Base-by-base conservation (phyloP, 2,888 invertebrate species). In the Lasioglossum villosulum region DNA sequence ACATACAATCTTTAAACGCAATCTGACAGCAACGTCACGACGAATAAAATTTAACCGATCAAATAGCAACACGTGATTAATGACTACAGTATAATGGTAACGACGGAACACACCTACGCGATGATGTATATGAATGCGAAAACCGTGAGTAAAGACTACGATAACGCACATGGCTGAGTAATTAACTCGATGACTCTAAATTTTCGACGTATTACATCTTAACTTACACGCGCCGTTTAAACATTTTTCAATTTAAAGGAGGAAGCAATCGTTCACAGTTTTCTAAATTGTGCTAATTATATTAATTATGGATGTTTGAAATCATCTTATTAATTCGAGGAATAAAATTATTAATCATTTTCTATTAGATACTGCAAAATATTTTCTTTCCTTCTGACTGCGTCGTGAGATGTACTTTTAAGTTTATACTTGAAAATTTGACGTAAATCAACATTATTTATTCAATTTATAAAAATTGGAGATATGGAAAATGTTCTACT, bases 31-130 rank as follows among this genome's bases (percentile, higher is more conserved):
- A 76, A 83, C 80, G 70, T 76, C 80, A 48, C 45, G 45, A 48
- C 23, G 72, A 81, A 88, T 89, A 86, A 88, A 88, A 88, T 86
- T 85, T 82, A 89, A 88, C 81, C 70, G 56, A 73, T 83, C 76
- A 85, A 88, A 88, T 83, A 83, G 82, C 81, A 89, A 89, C 86
- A 78, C 27, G 76, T 80, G 74, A 75, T 78, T 59, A 86, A 78
- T 81, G 34, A 78, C 70, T 75, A 88, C 82, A n/a, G 19, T 72
- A 79, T 80, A 84, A 84, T 86, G 48, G 75, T 80, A 88, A 83
- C 80, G 42, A 81, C 68, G 82, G 56, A 56, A 79, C 30, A 73
- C 52, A 71, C 73, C 37, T 39, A 82, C 52, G 48, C 34, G 27
- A 14, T 37, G 14, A 70, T 74, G n/a, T n/a, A 56, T 45, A 42